These are phyloP conservation scores for Halictus rubicundus DNA, from an alignment of 1,140 invertebrate species.

Conservation along the genomic window DNA sequence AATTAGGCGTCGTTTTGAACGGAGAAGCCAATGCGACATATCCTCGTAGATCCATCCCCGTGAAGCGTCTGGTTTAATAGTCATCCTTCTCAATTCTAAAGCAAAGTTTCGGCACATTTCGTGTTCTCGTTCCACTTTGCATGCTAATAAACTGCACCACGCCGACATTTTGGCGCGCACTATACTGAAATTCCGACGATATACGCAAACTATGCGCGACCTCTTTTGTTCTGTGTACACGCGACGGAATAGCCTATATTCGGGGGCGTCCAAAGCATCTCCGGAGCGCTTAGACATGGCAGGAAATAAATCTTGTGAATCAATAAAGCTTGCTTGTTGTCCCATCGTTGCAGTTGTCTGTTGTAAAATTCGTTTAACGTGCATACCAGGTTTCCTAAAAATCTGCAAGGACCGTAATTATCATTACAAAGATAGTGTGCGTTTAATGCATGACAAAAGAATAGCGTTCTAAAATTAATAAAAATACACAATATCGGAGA, in stretches of 20 bases:
- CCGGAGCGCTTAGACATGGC: not conserved
- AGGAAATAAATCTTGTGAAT: not conserved
- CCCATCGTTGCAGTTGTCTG: too few relatives aligned
- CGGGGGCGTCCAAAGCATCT: conserved; percentile 2
- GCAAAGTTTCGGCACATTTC: conserved; percentile 23
- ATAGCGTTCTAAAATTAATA: too few relatives aligned
- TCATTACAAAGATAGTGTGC: too few relatives aligned
- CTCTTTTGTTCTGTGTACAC: conserved; percentile 21
- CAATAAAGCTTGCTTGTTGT: not conserved
- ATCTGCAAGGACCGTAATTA: too few relatives aligned
- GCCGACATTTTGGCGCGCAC: not conserved
- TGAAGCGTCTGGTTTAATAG: not conserved
- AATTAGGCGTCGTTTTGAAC: not conserved
- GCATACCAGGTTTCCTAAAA: too few relatives aligned
- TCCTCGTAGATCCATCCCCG: not conserved
- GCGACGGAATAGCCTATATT: not conserved
- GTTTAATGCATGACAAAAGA: too few relatives aligned
- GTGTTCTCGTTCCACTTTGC: conserved; percentile 1
- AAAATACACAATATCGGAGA: too few relatives aligned
- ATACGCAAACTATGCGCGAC: conserved; percentile 28
- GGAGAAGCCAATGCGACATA: not conserved
- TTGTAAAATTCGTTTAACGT: too few relatives aligned
- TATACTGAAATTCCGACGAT: conserved; percentile 17
- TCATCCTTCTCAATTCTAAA: conserved; percentile 5
- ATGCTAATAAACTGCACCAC: not conserved